Percentiles rank a stretch among this genome's conserved stretches.
Conservation (phyloP, 2,113 vertebrate genomes). For the Carollia perspicillata region DNA sequence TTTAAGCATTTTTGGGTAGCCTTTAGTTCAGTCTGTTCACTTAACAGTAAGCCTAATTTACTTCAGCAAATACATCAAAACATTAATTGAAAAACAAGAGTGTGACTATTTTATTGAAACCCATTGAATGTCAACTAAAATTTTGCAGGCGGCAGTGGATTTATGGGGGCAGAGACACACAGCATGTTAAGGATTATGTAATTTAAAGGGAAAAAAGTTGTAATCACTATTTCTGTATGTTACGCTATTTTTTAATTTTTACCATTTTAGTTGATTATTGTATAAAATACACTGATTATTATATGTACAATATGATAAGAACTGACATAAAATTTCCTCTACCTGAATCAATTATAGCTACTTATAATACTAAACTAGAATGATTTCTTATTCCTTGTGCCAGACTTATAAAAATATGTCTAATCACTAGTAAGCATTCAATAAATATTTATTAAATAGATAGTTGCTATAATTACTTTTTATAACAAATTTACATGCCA, state of each 20-base stretch:
- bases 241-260: background rate
- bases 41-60: background rate
- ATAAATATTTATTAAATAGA: background rate
- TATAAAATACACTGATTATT: background rate
- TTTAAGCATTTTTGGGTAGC: background rate
- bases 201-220: background rate
- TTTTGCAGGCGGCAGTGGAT: background rate
- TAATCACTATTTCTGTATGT: background rate
- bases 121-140: background rate
- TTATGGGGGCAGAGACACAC: background rate
- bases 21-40: background rate
- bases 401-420: background rate
- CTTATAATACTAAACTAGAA: background rate
- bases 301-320: background rate
- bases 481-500: background rate
- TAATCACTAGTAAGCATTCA: background rate
- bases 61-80: background rate
- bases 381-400: background rate
- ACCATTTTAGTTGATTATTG: background rate
- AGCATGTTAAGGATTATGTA: rapidly evolving
- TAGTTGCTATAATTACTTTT: background rate
- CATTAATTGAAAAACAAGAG: background rate
- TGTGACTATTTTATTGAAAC: background rate
- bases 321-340: background rate
- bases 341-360: background rate